These are phyloP conservation scores for Pollimyrus isidori DNA, from an alignment of 2,113 vertebrate genomes.

Conservation along the genomic window DNA sequence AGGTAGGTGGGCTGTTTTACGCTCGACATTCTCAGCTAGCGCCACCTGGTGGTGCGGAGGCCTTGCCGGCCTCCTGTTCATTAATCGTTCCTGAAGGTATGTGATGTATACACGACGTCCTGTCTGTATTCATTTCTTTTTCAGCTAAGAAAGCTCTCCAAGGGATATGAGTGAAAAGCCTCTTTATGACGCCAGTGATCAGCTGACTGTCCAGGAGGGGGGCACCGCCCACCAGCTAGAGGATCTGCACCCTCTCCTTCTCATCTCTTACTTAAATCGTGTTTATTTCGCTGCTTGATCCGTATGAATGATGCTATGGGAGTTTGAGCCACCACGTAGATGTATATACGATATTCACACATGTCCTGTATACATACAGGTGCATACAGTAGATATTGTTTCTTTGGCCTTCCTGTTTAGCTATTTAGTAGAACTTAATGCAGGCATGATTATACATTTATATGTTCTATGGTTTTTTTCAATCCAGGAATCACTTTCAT, in stretches of 20 bases:
- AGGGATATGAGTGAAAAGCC: slow-evolving; percentile 7
- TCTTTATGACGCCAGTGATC: slow-evolving; percentile 15
- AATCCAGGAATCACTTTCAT: not conserved
- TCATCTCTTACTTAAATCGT: slow-evolving; percentile 14
- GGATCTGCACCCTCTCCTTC: not conserved
- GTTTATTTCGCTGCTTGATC: slow-evolving; percentile 2
- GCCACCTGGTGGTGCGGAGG: not conserved
- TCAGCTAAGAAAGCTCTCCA: slow-evolving; percentile 15
- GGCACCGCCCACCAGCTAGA: not conserved
- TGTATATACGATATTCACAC: not conserved
- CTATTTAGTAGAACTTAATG: slow-evolving; percentile 10
- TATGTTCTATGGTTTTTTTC: not conserved
- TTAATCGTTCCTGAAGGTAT: not conserved
- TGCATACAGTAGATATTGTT: not conserved
- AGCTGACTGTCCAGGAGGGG: slow-evolving; percentile 17
- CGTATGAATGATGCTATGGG: slow-evolving; percentile 8
- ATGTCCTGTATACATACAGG: not conserved
- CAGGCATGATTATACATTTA: slow-evolving; percentile 6
- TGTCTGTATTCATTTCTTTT: not conserved
- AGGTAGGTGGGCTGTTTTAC: not conserved
- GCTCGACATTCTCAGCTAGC: not conserved
- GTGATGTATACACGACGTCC: not conserved
- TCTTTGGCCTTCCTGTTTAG: not conserved
- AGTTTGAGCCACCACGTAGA: not conserved
- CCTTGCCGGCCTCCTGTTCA: not conserved